phyloP scores from a whole-genome alignment of 1,140 invertebrate genomes.

The Sipha flava region DNA sequence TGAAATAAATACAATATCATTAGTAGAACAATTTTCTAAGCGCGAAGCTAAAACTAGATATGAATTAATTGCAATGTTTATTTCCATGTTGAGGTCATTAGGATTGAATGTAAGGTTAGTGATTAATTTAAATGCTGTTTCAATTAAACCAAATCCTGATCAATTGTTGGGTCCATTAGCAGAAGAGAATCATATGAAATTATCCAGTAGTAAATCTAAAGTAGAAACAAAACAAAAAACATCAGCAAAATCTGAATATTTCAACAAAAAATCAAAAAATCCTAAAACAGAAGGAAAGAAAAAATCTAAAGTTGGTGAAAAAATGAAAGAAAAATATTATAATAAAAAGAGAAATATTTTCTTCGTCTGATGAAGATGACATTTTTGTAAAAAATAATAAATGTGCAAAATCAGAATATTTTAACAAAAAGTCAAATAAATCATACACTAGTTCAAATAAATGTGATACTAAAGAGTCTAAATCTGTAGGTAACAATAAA shows the following conservation, averaged over 20 bases:
- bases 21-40: constrained; percentile 54
- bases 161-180: constrained; percentile 52
- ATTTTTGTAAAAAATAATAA: neutral
- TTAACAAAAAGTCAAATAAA: neutral
- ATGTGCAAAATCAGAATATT: neutral
- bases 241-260: constrained; percentile 23
- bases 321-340: too few species aligned
- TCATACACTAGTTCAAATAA: neutral
- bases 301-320: neutral
- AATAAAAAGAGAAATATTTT: too few species aligned
- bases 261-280: constrained; percentile 1
- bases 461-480: neutral
- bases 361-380: neutral
- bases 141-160: constrained; percentile 51
- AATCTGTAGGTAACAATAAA: neutral
- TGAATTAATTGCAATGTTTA: constrained; percentile 64
- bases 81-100: constrained; percentile 63
- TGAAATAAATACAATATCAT: constrained; percentile 42
- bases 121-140: constrained; percentile 54
- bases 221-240: constrained; percentile 12
- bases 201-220: neutral
- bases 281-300: neutral
- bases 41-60: constrained; percentile 54
- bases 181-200: constrained; percentile 44
- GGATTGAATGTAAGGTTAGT: constrained; percentile 73